Evolutionary conservation across 2,113 vertebrate species (phyloP).

Genomic region (Ancistrus triradiatus): DNA sequence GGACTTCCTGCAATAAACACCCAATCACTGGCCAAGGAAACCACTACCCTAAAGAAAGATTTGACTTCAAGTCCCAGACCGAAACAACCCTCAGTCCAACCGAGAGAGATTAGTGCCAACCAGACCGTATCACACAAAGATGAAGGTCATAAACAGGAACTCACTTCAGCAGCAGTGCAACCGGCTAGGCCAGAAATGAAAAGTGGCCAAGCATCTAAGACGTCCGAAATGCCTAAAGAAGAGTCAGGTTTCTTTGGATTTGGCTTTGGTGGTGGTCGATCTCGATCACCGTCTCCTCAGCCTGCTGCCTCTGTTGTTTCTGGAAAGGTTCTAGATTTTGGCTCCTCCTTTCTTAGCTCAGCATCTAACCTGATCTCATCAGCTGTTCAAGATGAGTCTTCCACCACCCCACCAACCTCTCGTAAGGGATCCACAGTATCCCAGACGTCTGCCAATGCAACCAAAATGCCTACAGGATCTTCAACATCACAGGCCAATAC

Average conservation of each 20-base stretch:
- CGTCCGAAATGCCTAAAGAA: slow-evolving; percentile 46
- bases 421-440: slow-evolving; percentile 52
- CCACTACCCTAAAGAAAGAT: slow-evolving; percentile 35
- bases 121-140: slow-evolving; percentile 45
- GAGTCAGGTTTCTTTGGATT: slow-evolving; percentile 61
- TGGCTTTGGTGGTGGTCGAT: slow-evolving; percentile 60
- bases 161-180: slow-evolving; percentile 10
- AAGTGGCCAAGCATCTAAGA: slow-evolving; percentile 17
- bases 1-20: slow-evolving; percentile 49
- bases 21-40: slow-evolving; percentile 56
- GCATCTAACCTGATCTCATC: slow-evolving; percentile 70
- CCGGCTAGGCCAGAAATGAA: background rate
- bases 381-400: slow-evolving; percentile 61
- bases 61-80: slow-evolving; percentile 56
- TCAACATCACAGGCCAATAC: slow-evolving; percentile 9
- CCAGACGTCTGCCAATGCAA: slow-evolving; percentile 31
- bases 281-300: slow-evolving; percentile 49
- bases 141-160: slow-evolving; percentile 42
- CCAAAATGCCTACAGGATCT: slow-evolving; percentile 45
- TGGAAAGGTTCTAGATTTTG: slow-evolving; percentile 69
- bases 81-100: slow-evolving; percentile 44
- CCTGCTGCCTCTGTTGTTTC: slow-evolving; percentile 43
- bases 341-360: slow-evolving; percentile 67
- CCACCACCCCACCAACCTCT: slow-evolving; percentile 55
- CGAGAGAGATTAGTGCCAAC: slow-evolving; percentile 39